These are phyloP conservation scores for Seira sanloemensis DNA, from an alignment of 2,888 invertebrate genomes.

Conservation along the genomic window DNA sequence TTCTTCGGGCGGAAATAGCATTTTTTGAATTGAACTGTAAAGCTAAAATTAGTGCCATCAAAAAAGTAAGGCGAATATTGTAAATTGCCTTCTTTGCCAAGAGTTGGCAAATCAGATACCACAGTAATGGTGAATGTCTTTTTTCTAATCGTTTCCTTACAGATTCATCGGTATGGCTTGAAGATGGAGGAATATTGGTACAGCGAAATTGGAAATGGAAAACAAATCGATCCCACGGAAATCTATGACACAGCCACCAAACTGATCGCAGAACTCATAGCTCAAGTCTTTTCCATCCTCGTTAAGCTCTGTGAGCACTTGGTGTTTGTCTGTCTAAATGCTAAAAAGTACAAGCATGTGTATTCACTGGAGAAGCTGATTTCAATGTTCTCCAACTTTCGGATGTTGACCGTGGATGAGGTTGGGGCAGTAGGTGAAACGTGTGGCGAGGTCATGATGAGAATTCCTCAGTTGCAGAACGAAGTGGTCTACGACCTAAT, in stretches of 20 bases:
- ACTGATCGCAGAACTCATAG: constrained; percentile 59
- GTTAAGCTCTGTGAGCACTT: constrained; percentile 52
- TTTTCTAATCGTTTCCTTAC: too few relatives aligned
- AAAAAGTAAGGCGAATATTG: constrained; percentile 31
- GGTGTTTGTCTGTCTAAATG: constrained; percentile 17
- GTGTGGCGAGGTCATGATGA: constrained; percentile 46
- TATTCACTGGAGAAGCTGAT: constrained; percentile 35
- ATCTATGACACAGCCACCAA: constrained; percentile 57
- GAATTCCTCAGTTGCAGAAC: constrained; percentile 42
- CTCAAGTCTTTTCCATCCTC: constrained; percentile 57
- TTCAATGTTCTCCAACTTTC: constrained; percentile 34
- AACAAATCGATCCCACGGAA: constrained; percentile 24
- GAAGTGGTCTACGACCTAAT: constrained; percentile 43
- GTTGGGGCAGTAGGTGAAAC: constrained; percentile 45
- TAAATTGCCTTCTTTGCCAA: neutral
- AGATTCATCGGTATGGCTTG: constrained; percentile 65
- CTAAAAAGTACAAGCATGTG: constrained; percentile 6
- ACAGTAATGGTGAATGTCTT: neutral
- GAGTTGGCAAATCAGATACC: neutral
- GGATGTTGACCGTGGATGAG: constrained; percentile 35
- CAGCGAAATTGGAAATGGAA: constrained; percentile 16
- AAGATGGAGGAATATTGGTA: constrained; percentile 64
- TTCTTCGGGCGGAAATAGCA: constrained; percentile 39
- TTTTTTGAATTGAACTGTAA: constrained; percentile 45
- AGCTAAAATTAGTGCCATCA: constrained; percentile 40